Percentiles rank a stretch among this genome's conserved stretches.
These are phyloP conservation scores for Deilephila porcellus DNA, from an alignment of 2,888 invertebrate genomes.

Conservation along the genomic window DNA sequence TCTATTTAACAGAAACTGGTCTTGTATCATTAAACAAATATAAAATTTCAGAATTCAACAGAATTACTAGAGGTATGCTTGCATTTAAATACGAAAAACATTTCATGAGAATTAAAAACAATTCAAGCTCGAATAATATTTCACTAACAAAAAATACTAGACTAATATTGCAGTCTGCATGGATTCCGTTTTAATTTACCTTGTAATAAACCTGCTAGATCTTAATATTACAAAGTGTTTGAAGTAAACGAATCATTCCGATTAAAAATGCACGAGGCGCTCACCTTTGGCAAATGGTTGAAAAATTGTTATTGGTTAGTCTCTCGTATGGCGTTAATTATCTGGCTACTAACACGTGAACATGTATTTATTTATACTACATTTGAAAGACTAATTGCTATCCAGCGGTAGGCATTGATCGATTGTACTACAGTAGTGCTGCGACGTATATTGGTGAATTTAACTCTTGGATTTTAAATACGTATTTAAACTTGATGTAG, in stretches of 20 bases:
- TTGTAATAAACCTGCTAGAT: neutral
- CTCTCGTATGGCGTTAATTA: neutral
- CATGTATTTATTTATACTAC: neutral
- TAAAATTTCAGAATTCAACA: too few relatives aligned
- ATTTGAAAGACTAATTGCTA: neutral
- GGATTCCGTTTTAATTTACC: neutral
- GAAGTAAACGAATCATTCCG: neutral
- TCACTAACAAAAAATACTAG: neutral
- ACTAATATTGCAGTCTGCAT: neutral
- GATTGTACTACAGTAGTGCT: neutral
- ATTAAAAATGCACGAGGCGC: neutral
- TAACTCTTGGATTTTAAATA: neutral
- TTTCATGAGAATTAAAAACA: neutral
- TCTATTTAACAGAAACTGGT: too few relatives aligned
- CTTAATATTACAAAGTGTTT: neutral
- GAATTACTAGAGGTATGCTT: too few relatives aligned
- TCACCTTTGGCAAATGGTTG: neutral
- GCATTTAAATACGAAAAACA: neutral
- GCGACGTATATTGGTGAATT: neutral
- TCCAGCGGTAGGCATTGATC: neutral
- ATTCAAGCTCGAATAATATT: neutral
- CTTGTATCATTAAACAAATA: too few relatives aligned
- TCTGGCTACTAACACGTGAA: slow-evolving; percentile 6
- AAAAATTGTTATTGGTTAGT: neutral
- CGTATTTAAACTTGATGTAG: too few relatives aligned